Base-by-base conservation (phyloP, 2,888 invertebrate species). In the Boloria selene region DNA sequence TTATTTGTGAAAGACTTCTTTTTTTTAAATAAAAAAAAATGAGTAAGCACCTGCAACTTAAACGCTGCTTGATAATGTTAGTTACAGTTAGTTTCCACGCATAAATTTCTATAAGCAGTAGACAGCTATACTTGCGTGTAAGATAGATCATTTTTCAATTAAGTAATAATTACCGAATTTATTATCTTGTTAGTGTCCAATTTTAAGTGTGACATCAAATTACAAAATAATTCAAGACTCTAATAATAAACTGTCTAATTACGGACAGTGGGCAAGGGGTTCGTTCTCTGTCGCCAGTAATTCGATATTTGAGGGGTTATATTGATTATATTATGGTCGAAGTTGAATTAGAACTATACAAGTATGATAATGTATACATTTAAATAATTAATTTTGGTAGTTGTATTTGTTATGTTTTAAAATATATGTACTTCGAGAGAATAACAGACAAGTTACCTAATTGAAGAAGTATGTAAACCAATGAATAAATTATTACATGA, bases 201-300 rank as follows among this genome's bases (percentile, higher is more conserved):
- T 77, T 77, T 74, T 66, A 58, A 69, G 55, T 54, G 79, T 79
- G 81, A 80, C 79, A 78, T 86, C 84, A 76, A 83, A 84, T 88
- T 86, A 85, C 85, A 77, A 76, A 82, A 86, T 87, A 83, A 85
- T 84, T 82, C 76, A 74, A 77, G 72, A 73, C 72, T 68, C 73
- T 71, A 74, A 76, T 72, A 71, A 69, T 72, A 70, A 71, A 67
- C 66, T 65, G 68, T 71, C 77, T 86, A 84, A 85, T 87, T 85
- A 81, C 73, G 72, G 58, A 60, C 50, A 65, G 75, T 75, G 74
- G 73, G 76, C 73, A 74, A 73, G 73, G 75, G 76, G 73, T 73
- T 69, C 64, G 65, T 59, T 73, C 44, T 73, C 71, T 73, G 76
- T 71, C 72, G 70, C 70, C 73, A 78, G 85, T 80, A 80, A 88